Base-by-base conservation (phyloP, 1,140 invertebrate species). In the Drosophila ohnishii region DNA sequence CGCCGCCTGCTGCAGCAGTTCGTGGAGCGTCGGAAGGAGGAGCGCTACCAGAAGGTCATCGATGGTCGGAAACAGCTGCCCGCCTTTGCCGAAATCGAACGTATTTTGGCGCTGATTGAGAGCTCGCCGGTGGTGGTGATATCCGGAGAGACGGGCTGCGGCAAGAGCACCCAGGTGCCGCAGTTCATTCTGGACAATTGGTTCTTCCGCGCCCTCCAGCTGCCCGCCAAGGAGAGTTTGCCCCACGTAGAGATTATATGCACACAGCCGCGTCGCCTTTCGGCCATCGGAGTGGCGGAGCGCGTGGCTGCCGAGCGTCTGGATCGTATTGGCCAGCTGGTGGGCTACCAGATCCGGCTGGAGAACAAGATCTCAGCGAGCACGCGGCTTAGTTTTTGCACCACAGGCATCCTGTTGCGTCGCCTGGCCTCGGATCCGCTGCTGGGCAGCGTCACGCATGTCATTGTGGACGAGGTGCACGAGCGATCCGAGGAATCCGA, bases 401-500 rank as follows among this genome's bases (percentile, higher is more conserved):
- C 98, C 1, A 98, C 96, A 14, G 98, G 97, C 64, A 97, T 98
- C 62, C 92, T 99, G 25, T 86, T 98, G 32, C 94, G 97, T 48
- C 94, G 96, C 63, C 92, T 99, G 30, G 95, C 96, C 75, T 93
- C 94, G n/a, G 95, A 96, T 90, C 95, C 95, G 1, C 88, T 94
- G 14, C 90, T 97, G 22, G 92, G 93, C n/a, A 93, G 94, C 14
- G 94, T 96, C 2, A 95, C 95, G 0, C 96, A 97, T 84, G 92
- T 97, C 25, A 94, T 97, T 69, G 94, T 98, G 10, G 98, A 99
- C 91, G 98, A 99, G 92, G 96, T 98, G 4, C 97, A 99, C 90
- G 97, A 99, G 91, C 93, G 97, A 66, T 96, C 95, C 42, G 95
- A 96, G 89, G 97, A 98, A 90, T 96, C 96, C 76, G 97, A 98